Percentiles rank a stretch among this genome's conserved stretches.
Conservation (phyloP, 2,797 vertebrate genomes). For the Fratercula arctica region DNA sequence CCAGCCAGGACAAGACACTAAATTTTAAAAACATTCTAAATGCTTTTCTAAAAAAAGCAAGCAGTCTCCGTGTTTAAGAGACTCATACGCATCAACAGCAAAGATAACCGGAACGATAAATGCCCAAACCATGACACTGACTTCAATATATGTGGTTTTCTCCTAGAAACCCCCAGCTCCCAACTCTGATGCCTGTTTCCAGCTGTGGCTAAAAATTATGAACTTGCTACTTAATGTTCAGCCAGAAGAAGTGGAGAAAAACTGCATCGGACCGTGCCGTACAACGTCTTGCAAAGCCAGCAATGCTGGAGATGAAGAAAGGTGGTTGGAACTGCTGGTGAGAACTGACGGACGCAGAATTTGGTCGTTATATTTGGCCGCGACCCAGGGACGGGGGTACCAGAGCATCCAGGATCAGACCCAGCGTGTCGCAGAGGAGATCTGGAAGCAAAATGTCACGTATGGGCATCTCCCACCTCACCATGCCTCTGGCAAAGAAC, state of each 20-base stretch:
- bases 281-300: neutral
- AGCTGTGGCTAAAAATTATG: neutral
- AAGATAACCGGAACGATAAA: neutral
- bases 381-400: accelerated
- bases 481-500: neutral
- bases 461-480: neutral
- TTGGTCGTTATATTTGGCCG: neutral
- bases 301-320: neutral
- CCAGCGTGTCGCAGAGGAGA: accelerated
- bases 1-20: neutral
- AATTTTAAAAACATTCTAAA: neutral
- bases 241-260: neutral
- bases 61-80: neutral
- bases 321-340: neutral
- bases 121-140: neutral
- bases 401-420: neutral
- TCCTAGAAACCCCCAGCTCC: neutral
- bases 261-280: accelerated
- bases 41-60: accelerated
- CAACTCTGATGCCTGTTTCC: neutral
- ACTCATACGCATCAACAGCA: neutral
- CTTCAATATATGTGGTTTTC: neutral
- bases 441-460: neutral
- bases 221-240: neutral
- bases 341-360: neutral